A percentile compares a stretch with the other conserved stretches of the same genome.
Evolutionary conservation across 2,888 invertebrate species (phyloP).

Genomic region (Sisyra nigra): DNA sequence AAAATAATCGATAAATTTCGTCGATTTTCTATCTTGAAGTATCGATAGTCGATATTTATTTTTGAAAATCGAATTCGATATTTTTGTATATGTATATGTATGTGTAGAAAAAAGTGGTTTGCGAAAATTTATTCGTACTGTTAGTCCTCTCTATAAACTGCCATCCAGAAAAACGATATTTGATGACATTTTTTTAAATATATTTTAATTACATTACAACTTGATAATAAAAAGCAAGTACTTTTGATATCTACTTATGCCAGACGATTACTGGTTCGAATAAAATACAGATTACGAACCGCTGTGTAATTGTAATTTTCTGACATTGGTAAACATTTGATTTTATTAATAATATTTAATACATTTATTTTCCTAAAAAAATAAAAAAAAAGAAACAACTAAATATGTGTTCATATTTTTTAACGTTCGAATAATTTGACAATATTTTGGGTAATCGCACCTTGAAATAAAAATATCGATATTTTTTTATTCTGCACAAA

Average conservation of each 20-base stretch:
- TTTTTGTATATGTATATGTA: too few relatives aligned
- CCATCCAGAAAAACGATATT: conserved; percentile 12
- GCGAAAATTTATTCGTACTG: conserved; percentile 12
- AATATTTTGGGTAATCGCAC: conserved; percentile 9
- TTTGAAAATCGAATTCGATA: too few relatives aligned
- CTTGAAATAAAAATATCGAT: conserved; percentile 7
- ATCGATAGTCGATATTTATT: too few relatives aligned
- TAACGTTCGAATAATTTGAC: conserved; percentile 7
- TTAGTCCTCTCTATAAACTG: conserved; percentile 13
- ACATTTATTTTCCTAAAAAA: conserved; percentile 3
- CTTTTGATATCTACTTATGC: conserved; percentile 14
- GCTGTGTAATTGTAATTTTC: background rate
- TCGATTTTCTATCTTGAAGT: too few relatives aligned
- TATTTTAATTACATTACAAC: conserved; percentile 1
- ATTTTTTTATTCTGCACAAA: conserved; percentile 4
- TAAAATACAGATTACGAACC: conserved; percentile 9
- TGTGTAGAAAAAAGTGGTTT: conserved; percentile 14
- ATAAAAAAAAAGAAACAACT: conserved; percentile 4
- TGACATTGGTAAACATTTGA: background rate
- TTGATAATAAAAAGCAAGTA: conserved; percentile 14
- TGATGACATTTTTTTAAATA: conserved; percentile 1
- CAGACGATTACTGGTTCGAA: conserved; percentile 17
- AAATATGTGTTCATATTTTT: conserved; percentile 6
- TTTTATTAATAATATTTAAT: conserved; percentile 6
- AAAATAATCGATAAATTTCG: too few relatives aligned